Percentiles rank a stretch among this genome's conserved stretches.
Evolutionary conservation across 2,113 vertebrate genomes (phyloP).

Genomic region (Pristiophorus japonicus): DNA sequence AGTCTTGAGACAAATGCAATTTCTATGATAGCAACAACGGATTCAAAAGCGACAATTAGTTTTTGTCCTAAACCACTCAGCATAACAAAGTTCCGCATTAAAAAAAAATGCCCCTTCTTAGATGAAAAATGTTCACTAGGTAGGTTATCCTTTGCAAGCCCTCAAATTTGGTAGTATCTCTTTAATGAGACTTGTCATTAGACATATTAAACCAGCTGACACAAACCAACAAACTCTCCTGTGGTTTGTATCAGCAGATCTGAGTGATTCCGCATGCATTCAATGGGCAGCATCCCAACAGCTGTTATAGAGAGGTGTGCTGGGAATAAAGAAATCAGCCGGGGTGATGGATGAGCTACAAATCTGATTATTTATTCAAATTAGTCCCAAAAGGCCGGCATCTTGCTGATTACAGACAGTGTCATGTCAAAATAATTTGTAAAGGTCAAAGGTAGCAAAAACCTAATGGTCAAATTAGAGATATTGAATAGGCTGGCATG

Average conservation of each 20-base stretch:
- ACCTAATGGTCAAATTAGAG: constrained; percentile 55
- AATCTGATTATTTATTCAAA: constrained; percentile 61
- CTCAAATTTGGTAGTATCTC: background rate
- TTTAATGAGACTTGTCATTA: constrained; percentile 5
- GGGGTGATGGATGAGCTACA: constrained; percentile 56
- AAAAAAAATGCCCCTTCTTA: background rate
- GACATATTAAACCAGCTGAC: constrained; percentile 5
- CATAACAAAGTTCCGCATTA: background rate
- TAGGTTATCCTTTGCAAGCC: no score
- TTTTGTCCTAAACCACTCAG: background rate
- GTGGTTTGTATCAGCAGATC: constrained; percentile 46
- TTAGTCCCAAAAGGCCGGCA: constrained; percentile 47
- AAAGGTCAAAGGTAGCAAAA: constrained; percentile 53
- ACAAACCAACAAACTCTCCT: constrained; percentile 36
- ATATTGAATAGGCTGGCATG: constrained; percentile 39
- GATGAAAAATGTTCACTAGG: background rate
- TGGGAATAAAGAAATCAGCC: constrained; percentile 55
- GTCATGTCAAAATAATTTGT: constrained; percentile 55
- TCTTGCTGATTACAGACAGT: constrained; percentile 53
- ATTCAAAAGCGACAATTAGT: background rate
- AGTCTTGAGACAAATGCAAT: background rate
- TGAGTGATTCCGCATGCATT: constrained; percentile 46
- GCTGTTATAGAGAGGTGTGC: constrained; percentile 52
- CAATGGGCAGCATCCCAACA: constrained; percentile 49
- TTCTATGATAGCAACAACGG: background rate